A percentile compares a stretch with the other conserved stretches of the same genome.
Conservation (phyloP, 2,888 invertebrate genomes). For the Ophioninae sp. region DNA sequence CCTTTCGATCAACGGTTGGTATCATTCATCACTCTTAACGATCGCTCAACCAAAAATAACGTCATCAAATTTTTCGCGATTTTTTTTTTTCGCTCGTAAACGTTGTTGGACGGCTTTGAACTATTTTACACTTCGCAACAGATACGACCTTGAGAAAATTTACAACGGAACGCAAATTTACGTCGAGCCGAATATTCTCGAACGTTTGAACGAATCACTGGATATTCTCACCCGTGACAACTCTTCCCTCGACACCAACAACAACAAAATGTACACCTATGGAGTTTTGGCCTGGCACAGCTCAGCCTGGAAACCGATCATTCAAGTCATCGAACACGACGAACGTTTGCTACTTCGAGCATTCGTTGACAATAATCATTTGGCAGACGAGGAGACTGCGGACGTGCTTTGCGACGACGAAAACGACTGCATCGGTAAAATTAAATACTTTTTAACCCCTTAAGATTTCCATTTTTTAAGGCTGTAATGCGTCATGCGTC, state of each 20-base stretch:
- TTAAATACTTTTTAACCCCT: neutral
- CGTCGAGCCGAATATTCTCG: constrained; percentile 69
- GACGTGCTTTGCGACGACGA: constrained; percentile 70
- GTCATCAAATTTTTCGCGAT: too few species aligned
- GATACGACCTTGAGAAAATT: constrained; percentile 74
- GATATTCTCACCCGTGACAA: constrained; percentile 70
- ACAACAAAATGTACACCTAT: constrained; percentile 78
- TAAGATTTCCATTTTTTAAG: too few species aligned
- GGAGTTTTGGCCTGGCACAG: constrained; percentile 72
- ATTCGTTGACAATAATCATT: constrained; percentile 68
- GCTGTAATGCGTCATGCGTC: too few species aligned
- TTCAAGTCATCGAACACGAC: constrained; percentile 80
- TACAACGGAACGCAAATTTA: constrained; percentile 74
- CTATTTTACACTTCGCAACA: constrained; percentile 45
- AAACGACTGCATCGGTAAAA: constrained; percentile 76
- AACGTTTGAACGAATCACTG: constrained; percentile 75
- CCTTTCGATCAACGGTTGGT: constrained; percentile 77
- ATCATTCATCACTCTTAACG: too few species aligned
- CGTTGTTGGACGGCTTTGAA: too few species aligned
- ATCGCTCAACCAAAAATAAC: too few species aligned
- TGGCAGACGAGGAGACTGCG: constrained; percentile 70
- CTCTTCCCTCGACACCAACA: constrained; percentile 72
- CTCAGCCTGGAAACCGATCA: constrained; percentile 81
- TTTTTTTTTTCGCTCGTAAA: too few species aligned
- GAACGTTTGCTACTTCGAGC: constrained; percentile 67